Percentiles rank a stretch among this genome's conserved stretches.
Conservation (phyloP, 2,113 vertebrate genomes). For the Eurypyga helias region DNA sequence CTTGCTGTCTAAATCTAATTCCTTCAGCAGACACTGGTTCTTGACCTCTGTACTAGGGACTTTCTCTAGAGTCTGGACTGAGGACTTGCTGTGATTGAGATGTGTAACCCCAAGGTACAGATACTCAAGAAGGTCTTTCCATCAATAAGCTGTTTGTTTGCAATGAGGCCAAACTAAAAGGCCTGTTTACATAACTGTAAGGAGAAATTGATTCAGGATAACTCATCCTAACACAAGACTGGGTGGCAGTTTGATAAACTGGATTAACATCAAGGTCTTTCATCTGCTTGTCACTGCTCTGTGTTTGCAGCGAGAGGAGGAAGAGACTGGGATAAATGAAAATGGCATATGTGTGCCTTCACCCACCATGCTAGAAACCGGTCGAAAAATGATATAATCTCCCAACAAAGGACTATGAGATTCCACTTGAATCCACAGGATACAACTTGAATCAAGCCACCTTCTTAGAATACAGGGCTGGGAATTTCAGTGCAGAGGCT, state of each 20-base stretch:
- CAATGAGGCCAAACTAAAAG: neutral
- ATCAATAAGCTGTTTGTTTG: neutral
- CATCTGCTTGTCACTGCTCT: neutral
- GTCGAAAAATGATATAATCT: neutral
- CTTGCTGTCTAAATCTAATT: neutral
- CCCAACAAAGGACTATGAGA: neutral
- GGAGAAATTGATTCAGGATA: neutral
- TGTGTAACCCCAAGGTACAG: neutral
- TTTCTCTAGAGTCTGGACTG: neutral
- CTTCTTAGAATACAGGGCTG: neutral
- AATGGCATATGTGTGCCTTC: accelerated
- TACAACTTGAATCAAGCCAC: neutral
- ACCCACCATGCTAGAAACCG: neutral
- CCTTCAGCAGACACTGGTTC: neutral
- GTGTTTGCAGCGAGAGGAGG: neutral
- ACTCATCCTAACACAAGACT: neutral
- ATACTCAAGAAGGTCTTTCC: neutral
- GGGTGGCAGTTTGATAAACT: neutral
- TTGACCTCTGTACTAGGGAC: neutral
- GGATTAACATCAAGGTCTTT: neutral
- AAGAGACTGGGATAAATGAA: neutral
- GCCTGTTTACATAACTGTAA: neutral
- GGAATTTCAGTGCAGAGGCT: neutral
- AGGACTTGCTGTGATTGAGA: neutral
- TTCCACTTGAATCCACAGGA: neutral